These are phyloP conservation scores for Atherinosoma microstoma DNA, from an alignment of 2,797 vertebrate species.

Conservation along the genomic window DNA sequence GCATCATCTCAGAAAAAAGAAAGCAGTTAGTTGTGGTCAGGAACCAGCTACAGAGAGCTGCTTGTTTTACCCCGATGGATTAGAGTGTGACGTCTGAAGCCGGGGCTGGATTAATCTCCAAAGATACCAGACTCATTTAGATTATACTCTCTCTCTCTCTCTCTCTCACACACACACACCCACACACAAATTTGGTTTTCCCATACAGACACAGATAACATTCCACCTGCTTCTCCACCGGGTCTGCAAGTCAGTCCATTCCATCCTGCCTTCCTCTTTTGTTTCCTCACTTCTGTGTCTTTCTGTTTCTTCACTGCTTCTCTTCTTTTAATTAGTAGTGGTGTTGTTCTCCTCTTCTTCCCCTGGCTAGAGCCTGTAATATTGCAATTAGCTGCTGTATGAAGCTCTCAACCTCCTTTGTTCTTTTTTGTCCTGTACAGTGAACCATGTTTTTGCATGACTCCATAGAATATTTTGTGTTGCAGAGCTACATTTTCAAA, in stretches of 20 bases:
- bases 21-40: conserved; percentile 19
- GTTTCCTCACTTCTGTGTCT: conserved; percentile 23
- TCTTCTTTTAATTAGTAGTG: conserved; percentile 67
- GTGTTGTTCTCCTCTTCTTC: conserved; percentile 59
- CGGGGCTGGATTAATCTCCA: conserved; percentile 69
- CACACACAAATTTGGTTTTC: neutral
- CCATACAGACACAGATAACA: conserved; percentile 15
- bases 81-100: conserved; percentile 74
- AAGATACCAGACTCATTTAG: conserved; percentile 68
- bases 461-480: conserved; percentile 64
- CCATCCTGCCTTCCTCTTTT: conserved; percentile 17
- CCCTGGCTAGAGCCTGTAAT: conserved; percentile 64
- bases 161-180: conserved; percentile 1
- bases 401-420: conserved; percentile 68
- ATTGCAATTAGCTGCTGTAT: conserved; percentile 74
- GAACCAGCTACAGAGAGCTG: conserved; percentile 43
- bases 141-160: conserved; percentile 44
- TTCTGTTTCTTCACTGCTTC: conserved; percentile 26
- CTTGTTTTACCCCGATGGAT: conserved; percentile 66
- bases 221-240: conserved; percentile 21
- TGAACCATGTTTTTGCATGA: conserved; percentile 46
- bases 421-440: conserved; percentile 45
- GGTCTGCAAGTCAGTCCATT: conserved; percentile 14
- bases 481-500: conserved; percentile 72
- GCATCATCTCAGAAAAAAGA: conserved; percentile 14